Base-by-base conservation (phyloP, 1,140 invertebrate genomes). In the Elysia chlorotica region DNA sequence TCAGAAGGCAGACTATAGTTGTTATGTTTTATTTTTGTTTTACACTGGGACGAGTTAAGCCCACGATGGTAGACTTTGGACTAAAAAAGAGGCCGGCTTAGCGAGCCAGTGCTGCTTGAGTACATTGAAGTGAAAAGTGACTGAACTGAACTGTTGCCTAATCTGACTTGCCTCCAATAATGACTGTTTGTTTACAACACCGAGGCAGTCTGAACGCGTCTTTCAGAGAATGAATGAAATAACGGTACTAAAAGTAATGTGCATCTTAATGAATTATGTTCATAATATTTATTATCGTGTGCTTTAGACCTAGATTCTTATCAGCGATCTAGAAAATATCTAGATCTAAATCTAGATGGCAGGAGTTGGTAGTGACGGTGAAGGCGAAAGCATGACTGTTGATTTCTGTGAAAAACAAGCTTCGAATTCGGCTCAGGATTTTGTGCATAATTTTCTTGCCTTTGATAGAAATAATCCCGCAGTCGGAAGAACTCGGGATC, bases 391-490 rank as follows among this genome's bases (percentile, higher is more conserved):
- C 57, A 73, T 71, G 21, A 88, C 86, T 83, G 76, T 79, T 36
- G 94, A 96, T 82, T 95, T 96, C 86, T 96, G 95, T 88, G 94
- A 96, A 83, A 91, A 92, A 86, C 94, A 96, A 88, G 95, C 95
- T 54, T 91, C 91, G 83, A 90, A 90, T 57, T 92, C 93, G 65
- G 94, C 95, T 37, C 91, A 92, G 71, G 93, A 95, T 85, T 96
- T 96, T 88, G 93, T 94, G 76, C 93, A 93, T 85, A 92, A 93
- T 75, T 95, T 94, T 86, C 90, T 93, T 76, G 91, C 91, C 63
- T 96, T 93, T 78, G 90, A 92, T 56, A 92, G 92, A 79, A 85
- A 92, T 66, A 90, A 90, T 30, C 91, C 93, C 66, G 89, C 89
- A 56, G 77, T 89, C 90, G 48, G 90, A 89, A 61, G 87, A 92